Evolutionary conservation across 2,888 invertebrate species (phyloP), one percentile per base, ranked within the genome.

Genomic region (Furcula furcula): DNA sequence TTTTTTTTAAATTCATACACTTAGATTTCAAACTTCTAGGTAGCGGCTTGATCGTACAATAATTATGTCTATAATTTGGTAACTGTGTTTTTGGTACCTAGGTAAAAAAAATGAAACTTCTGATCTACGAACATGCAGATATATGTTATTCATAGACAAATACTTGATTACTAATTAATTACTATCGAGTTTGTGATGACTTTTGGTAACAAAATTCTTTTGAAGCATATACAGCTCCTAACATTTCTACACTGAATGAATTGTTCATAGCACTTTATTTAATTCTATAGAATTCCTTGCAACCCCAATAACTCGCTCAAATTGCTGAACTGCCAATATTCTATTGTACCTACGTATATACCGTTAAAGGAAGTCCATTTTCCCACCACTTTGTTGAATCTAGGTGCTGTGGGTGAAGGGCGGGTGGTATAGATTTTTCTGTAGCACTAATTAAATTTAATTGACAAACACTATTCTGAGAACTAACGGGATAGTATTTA

Each of bases 311-410:
- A 67, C 65, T 76, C 61, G 59, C 55, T 62, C 53, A 74, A 77
- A 77, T 76, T 71, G 67, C 75, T 67, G 62, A 66, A 65, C 56
- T 54, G 57, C 42, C 61, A 46, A 45, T 46, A 36, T 62, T 66
- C 65, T 57, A 72, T 71, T 76, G 67, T 72, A 65, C 57, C 51
- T 48, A n/a, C n/a, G n/a, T n/a, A 56, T 60, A 57, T 62, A 59
- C 65, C 68, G 76, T 76, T 68, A 71, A 66, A 75, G 67, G 68
- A 72, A 77, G 66, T 73, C 67, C 62, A 73, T 78, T 76, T 75
- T 65, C 64, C 52, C 60, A 60, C 58, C 64, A 66, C 60, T 76
- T 61, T 50, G 48, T 55, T 50, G 49, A 46, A 48, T 49, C 35
- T 34, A 43, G 45, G 49, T 45, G 44, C 53, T 53, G 54, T 55